Base-by-base conservation (phyloP, 2,113 vertebrate species). In the Istiophorus platypterus region DNA sequence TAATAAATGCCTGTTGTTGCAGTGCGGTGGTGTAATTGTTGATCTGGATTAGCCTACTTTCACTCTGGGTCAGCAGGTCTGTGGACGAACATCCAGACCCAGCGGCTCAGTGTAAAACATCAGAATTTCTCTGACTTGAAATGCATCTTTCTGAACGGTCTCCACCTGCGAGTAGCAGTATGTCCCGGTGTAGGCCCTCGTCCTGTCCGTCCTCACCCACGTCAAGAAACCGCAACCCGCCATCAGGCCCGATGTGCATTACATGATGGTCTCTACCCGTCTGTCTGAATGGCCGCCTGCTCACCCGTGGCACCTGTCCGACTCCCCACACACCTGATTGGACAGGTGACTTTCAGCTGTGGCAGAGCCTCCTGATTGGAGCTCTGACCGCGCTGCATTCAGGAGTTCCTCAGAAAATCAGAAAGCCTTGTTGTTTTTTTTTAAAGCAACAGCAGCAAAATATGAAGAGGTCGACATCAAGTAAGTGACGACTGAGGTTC, bases 1-100 rank as follows among this genome's bases (percentile, higher is more conserved):
- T 22, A n/a, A 56, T 18, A 42, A 41, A 34, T 31, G 8, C 14
- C 57, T 75, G 27, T 18, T 37, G 52, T 52, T 56, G 37, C 2
- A 5, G 26, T 5, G n/a, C 29, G 10, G 31, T 17, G 49, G 12
- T 10, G 71, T 2, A 54, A 72, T 14, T 7, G 31, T 34, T 75
- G 85, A 84, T 89, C 88, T 86, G 85, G 84, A 90, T 87, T 69
- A 92, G 34, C 73, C 82, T 66, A 54, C 51, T 79, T 85, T 81
- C 76, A 56, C 70, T 51, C 27, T 15, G 29, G 26, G 47, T 9
- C 61, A 18, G 1, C 14, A 65, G 39, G 11, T 0, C 64, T 52
- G 63, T 6, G 8, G 20, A n/a, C 39, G 29, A 37, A 51, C 70
- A 54, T 13, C 29, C 58, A 62, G 59, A 22, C 65, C 15, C 66